Evolutionary conservation across 2,797 vertebrate genomes (phyloP).

Genomic region (Sebastes goodei): DNA sequence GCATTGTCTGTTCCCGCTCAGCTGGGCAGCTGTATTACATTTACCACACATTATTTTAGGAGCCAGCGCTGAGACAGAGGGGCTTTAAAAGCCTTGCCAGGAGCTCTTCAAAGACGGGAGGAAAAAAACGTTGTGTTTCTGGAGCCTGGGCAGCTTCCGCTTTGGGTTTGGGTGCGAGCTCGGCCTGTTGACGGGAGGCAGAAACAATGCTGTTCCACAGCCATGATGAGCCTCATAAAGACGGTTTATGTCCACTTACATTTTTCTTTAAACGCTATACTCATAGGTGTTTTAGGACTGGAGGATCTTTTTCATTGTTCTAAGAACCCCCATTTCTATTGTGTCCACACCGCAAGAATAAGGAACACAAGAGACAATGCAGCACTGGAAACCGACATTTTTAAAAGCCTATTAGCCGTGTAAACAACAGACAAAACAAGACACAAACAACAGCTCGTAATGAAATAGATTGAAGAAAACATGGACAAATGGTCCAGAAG

Average conservation of each 20-base stretch:
- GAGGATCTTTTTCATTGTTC: too few relatives aligned
- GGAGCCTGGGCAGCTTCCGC: conserved; percentile 63
- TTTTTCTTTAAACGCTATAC: not conserved
- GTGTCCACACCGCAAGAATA: too few relatives aligned
- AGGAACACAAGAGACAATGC: too few relatives aligned
- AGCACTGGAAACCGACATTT: too few relatives aligned
- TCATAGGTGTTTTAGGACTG: not conserved
- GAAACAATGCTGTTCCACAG: conserved; percentile 10
- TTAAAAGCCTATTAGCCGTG: too few relatives aligned
- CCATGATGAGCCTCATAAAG: not conserved
- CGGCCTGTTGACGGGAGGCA: not conserved
- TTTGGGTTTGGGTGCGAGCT: conserved; percentile 28
- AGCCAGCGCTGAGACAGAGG: conserved; percentile 48
- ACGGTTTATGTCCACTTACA: not conserved
- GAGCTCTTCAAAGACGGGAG: conserved; percentile 68
- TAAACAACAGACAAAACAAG: too few relatives aligned
- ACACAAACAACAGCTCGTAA: too few relatives aligned
- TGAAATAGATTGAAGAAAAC: too few relatives aligned
- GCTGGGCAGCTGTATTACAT: conserved; percentile 68
- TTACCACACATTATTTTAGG: conserved; percentile 68
- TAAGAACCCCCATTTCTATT: too few relatives aligned
- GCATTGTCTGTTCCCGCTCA: conserved; percentile 48
- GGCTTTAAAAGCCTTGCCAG: conserved; percentile 73
- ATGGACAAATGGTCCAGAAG: too few relatives aligned
- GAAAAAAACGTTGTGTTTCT: conserved; percentile 33